phyloP scores from a whole-genome alignment of 1,140 invertebrate genomes.

The Danaus plexippus region DNA sequence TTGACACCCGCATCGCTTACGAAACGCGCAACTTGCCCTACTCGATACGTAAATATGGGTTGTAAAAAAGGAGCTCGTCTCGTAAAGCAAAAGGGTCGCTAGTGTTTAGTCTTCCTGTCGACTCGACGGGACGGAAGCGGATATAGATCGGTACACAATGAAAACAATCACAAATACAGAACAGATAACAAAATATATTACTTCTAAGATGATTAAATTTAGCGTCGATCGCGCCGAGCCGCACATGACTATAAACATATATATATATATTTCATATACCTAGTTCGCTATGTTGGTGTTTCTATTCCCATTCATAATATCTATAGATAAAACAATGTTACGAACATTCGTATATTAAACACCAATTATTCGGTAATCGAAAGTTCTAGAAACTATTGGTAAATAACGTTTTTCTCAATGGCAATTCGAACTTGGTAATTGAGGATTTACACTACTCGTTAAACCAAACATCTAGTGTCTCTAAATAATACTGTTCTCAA shows the following conservation, averaged over 20 bases:
- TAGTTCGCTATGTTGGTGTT: conserved; percentile 68
- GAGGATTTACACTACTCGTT: conserved; percentile 57
- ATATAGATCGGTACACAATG: conserved; percentile 36
- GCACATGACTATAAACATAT: conserved; percentile 35
- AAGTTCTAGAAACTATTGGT: conserved; percentile 56
- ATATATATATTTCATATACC: conserved; percentile 58
- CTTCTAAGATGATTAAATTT: conserved; percentile 40
- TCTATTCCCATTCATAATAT: conserved; percentile 63
- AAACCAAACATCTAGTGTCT: conserved; percentile 64
- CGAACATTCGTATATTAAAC: conserved; percentile 31
- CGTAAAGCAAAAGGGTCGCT: conserved; percentile 36
- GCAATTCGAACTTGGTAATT: conserved; percentile 55
- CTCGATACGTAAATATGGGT: conserved; percentile 29
- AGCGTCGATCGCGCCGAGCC: conserved; percentile 33
- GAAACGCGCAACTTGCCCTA: conserved; percentile 35
- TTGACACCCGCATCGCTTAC: conserved; percentile 34
- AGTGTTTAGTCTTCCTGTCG: conserved; percentile 21
- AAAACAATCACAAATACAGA: conserved; percentile 58
- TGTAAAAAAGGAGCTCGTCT: conserved; percentile 30
- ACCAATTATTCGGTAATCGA: conserved; percentile 22
- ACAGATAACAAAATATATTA: conserved; percentile 65
- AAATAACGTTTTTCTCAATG: conserved; percentile 53
- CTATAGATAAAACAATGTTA: conserved; percentile 51
- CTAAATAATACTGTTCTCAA: conserved; percentile 72
- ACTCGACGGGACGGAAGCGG: conserved; percentile 34